Evolutionary conservation across 2,113 vertebrate species (phyloP).

Genomic region (Dromas ardeola): DNA sequence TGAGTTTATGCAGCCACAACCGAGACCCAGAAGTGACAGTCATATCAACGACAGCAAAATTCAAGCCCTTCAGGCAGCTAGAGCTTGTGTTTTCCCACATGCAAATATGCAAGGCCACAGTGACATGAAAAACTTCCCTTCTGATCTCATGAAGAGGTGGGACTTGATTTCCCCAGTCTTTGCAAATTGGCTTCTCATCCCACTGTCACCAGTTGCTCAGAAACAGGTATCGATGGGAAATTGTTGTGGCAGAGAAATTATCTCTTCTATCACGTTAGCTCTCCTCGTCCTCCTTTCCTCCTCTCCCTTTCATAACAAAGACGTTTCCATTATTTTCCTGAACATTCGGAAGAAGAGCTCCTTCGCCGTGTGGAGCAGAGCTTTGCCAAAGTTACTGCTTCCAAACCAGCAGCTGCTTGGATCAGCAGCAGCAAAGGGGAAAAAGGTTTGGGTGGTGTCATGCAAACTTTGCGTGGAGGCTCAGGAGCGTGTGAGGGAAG

Average conservation of each 20-base stretch:
- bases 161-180: neutral
- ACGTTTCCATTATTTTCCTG: neutral
- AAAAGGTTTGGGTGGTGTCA: neutral
- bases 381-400: neutral
- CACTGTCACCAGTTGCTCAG: constrained; percentile 11
- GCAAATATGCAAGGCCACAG: neutral
- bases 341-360: neutral
- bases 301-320: neutral
- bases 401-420: neutral
- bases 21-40: neutral
- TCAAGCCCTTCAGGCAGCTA: neutral
- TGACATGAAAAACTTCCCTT: constrained; percentile 24
- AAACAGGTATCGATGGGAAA: constrained; percentile 17
- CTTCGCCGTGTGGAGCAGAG: neutral
- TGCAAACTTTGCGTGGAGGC: neutral
- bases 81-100: neutral
- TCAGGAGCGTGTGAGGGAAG: neutral
- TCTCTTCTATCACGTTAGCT: neutral
- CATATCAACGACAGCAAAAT: neutral
- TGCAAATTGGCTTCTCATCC: constrained; percentile 27
- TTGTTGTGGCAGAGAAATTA: neutral
- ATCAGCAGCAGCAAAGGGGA: neutral
- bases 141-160: neutral
- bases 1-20: neutral
- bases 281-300: neutral